These are phyloP conservation scores for Corvus hawaiiensis DNA, from an alignment of 2,113 vertebrate genomes.

Conservation along the genomic window DNA sequence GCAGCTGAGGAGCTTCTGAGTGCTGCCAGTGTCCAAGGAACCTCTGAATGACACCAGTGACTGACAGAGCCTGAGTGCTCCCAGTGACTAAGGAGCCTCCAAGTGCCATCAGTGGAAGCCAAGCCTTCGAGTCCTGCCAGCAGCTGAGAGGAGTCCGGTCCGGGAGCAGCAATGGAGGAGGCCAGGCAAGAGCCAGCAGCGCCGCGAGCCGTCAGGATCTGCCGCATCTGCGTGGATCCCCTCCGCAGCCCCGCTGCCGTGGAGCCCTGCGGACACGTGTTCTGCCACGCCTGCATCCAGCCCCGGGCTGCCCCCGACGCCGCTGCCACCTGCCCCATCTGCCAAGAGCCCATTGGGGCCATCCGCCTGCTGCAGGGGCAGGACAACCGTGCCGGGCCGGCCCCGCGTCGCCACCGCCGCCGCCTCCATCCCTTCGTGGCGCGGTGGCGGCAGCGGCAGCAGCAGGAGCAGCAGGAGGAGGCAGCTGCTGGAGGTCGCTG, in stretches of 20 bases:
- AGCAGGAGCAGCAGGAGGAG: background rate
- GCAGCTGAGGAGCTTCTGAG: background rate
- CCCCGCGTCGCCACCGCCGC: too few relatives aligned
- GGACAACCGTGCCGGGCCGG: too few relatives aligned
- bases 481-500: too few relatives aligned
- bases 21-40: background rate
- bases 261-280: background rate
- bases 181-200: background rate
- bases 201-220: background rate
- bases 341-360: too few relatives aligned
- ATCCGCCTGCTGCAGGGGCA: too few relatives aligned
- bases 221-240: background rate
- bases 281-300: background rate
- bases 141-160: background rate
- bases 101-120: background rate
- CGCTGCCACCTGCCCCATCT: too few relatives aligned
- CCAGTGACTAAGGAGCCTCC: background rate
- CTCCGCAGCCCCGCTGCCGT: fast-evolving
- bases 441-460: background rate
- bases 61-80: background rate
- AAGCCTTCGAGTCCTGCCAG: background rate
- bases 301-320: too few relatives aligned
- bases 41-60: background rate
- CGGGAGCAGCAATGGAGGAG: background rate
- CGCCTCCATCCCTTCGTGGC: too few relatives aligned